phyloP scores from a whole-genome alignment of 2,113 vertebrate species.

The Guaruba guarouba region DNA sequence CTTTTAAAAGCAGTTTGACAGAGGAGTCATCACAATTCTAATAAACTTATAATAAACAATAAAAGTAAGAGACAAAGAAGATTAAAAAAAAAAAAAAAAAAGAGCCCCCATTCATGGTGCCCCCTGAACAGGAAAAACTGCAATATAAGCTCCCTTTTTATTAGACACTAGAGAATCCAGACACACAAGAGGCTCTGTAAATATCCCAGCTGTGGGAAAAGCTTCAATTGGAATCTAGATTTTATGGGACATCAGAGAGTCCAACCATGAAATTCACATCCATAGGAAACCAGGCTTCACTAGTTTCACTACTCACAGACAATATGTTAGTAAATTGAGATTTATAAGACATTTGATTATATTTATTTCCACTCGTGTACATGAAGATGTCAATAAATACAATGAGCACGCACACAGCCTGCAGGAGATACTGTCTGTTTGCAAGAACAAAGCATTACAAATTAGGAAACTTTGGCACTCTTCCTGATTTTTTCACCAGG shows the following conservation, averaged over 20 bases:
- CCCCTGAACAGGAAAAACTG: neutral
- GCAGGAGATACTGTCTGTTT: neutral
- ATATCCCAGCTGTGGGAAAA: conserved; percentile 1
- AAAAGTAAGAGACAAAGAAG: neutral
- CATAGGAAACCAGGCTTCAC: neutral
- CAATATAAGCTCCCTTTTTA: neutral
- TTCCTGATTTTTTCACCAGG: neutral
- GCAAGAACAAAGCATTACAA: neutral
- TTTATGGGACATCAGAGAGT: neutral
- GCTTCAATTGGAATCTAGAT: neutral
- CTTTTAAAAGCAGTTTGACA: neutral
- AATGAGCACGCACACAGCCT: neutral
- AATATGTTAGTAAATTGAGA: neutral
- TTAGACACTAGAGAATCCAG: conserved; percentile 9
- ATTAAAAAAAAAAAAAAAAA: neutral
- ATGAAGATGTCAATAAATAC: neutral
- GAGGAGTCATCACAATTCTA: neutral
- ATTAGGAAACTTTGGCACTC: neutral
- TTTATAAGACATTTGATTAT: neutral
- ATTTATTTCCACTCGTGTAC: neutral
- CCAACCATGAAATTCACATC: neutral
- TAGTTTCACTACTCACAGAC: neutral
- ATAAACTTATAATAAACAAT: neutral
- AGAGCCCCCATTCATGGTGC: neutral
- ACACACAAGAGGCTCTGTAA: neutral